Conservation (phyloP, 2,888 invertebrate species). For the Leptopilina myrica region DNA sequence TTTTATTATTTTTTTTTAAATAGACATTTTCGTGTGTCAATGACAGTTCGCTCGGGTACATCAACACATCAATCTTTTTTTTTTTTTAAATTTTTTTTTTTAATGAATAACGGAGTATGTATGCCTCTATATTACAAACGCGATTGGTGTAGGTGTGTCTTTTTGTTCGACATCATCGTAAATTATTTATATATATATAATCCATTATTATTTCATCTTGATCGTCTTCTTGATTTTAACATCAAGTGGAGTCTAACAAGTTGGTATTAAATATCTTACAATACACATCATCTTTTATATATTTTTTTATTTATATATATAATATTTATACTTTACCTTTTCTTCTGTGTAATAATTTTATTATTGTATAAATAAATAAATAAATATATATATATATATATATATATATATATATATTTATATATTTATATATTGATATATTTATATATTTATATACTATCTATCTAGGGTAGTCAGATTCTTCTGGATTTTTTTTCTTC, state of each 20-base stretch:
- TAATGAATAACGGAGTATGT: slow-evolving; percentile 69
- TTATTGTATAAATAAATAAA: slow-evolving; percentile 60
- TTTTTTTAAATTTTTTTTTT: too few species aligned
- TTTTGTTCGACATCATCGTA: slow-evolving; percentile 39
- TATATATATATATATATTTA: too few species aligned
- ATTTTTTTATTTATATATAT: slow-evolving; percentile 65
- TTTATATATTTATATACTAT: slow-evolving; percentile 53
- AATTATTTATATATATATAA: slow-evolving; percentile 26
- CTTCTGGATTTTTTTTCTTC: slow-evolving; percentile 58
- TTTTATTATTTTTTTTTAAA: too few species aligned
- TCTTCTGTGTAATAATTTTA: slow-evolving; percentile 54
- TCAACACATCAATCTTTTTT: slow-evolving; percentile 70
- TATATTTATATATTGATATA: too few species aligned
- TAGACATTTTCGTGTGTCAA: slow-evolving; percentile 52
- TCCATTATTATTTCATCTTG: slow-evolving; percentile 46
- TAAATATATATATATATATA: slow-evolving; percentile 41
- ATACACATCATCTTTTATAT: slow-evolving; percentile 72
- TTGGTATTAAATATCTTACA: slow-evolving; percentile 75
- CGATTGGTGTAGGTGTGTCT: slow-evolving; percentile 65
- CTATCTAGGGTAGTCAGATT: slow-evolving; percentile 73
- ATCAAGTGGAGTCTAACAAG: slow-evolving; percentile 69
- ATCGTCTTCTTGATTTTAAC: slow-evolving; percentile 55
- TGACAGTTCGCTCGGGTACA: slow-evolving; percentile 70
- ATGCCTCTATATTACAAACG: slow-evolving; percentile 72
- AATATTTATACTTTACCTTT: slow-evolving; percentile 66